Conservation (phyloP, 1,140 invertebrate species). For the Gonatopus flavifemur region DNA sequence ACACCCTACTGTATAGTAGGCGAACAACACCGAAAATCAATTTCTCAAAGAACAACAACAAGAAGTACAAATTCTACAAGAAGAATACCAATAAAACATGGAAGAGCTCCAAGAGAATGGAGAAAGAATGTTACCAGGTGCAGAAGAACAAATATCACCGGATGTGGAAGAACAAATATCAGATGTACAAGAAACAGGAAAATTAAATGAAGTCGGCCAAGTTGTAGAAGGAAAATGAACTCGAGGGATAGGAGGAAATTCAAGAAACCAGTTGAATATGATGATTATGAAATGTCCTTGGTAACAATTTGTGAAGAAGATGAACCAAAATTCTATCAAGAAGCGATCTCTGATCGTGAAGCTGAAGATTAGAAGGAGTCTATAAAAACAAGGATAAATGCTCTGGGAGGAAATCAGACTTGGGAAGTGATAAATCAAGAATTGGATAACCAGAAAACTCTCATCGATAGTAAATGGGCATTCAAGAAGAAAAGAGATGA, state of each 20-base stretch:
- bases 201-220: background rate
- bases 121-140: too few relatives aligned
- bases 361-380: background rate
- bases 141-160: too few relatives aligned
- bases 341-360: background rate
- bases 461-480: background rate
- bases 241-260: background rate
- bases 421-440: background rate
- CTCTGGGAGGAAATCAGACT: background rate
- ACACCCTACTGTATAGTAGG: too few relatives aligned
- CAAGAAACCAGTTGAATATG: background rate
- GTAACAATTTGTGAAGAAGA: background rate
- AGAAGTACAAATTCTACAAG: too few relatives aligned
- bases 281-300: background rate
- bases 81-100: too few relatives aligned
- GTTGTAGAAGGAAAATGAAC: background rate
- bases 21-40: background rate
- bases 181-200: background rate
- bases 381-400: background rate
- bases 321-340: background rate
- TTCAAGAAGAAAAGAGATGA: background rate
- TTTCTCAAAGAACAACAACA: too few relatives aligned
- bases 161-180: too few relatives aligned
- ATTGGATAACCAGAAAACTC: background rate
- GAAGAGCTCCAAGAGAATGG: too few relatives aligned